Percentiles rank a stretch among this genome's conserved stretches.
Conservation (phyloP, 2,113 vertebrate species). For the Zosterops lateralis region DNA sequence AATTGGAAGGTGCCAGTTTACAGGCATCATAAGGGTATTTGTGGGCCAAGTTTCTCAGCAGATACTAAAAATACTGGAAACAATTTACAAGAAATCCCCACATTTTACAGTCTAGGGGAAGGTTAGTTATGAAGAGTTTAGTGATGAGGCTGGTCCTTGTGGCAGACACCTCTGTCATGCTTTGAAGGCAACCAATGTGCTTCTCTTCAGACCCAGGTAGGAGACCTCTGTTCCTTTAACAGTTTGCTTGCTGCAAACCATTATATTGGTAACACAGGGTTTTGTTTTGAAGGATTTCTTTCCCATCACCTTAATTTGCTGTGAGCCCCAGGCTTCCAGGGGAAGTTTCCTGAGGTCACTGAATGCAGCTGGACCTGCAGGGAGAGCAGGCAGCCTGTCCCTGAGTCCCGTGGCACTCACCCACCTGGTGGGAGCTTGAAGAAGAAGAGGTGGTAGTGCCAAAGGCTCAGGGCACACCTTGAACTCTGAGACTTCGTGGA, state of each 20-base stretch:
- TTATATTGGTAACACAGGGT: background rate
- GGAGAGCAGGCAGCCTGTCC: background rate
- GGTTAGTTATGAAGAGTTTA: background rate
- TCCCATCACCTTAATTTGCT: background rate
- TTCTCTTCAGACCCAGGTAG: background rate
- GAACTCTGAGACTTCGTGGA: background rate
- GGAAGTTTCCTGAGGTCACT: background rate
- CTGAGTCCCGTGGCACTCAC: rapidly evolving
- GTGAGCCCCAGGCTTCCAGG: background rate
- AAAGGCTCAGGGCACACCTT: background rate
- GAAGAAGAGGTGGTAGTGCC: background rate
- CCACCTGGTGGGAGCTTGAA: background rate
- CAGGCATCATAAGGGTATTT: background rate
- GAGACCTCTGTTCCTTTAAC: background rate
- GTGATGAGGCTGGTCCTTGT: background rate
- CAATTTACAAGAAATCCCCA: background rate
- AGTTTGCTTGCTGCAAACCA: background rate
- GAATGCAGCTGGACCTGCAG: background rate
- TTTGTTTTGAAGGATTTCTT: background rate
- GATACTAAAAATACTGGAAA: background rate
- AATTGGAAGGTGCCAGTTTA: background rate
- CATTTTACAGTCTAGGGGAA: background rate
- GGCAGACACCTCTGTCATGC: background rate
- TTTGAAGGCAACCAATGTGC: background rate
- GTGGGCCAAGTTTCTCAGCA: background rate